Base-by-base conservation (phyloP, 2,797 vertebrate species). In the Perodicticus potto region DNA sequence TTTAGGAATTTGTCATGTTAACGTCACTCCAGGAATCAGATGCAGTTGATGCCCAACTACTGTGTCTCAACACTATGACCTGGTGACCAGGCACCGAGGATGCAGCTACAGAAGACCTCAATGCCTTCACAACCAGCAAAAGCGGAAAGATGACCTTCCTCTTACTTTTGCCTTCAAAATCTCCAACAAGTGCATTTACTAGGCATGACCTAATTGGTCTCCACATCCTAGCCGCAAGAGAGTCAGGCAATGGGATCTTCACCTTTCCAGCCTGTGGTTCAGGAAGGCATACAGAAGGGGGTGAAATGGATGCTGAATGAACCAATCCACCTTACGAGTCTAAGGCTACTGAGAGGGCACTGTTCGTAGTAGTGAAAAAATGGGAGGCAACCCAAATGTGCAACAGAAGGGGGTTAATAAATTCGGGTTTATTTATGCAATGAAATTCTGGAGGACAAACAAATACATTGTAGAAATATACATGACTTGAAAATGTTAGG, bases 401-500 rank as follows among this genome's bases (percentile, higher is more conserved):
- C 23, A 69, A 17, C 11, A 43, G 77, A 59, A 88, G 13, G 27
- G 8, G 27, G 17, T 32, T 22, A 88, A 73, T 34, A 69, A 25
- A 69, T 14, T 29, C 1, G 16, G 37, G 22, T 53, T 23, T 29
- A 20, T n/a, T 74, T 77, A 32, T 5, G 37, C 32, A 13, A 27
- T 63, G 12, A 85, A 61, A 45, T 78, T 73, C 61, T 94, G 65
- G 49, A 40, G 8, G n/a, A 73, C 1, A 2, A 25, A 74, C 40
- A 59, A 67, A 49, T 40, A 34, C 7, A 0, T 37, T 45, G 17
- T 57, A 72, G 70, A 91, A 86, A 94, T 27, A 59, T 9, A 53
- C 25, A 53, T 25, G 69, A 73, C 87, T 91, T 93, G 29, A 83
- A 76, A 93, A 67, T 22, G 17, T 65, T 69, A n/a, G 84, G 43